These are phyloP conservation scores for Pentamera pediparva DNA, from an alignment of 53 echinoderm and acorn worm species.

Conservation along the genomic window DNA sequence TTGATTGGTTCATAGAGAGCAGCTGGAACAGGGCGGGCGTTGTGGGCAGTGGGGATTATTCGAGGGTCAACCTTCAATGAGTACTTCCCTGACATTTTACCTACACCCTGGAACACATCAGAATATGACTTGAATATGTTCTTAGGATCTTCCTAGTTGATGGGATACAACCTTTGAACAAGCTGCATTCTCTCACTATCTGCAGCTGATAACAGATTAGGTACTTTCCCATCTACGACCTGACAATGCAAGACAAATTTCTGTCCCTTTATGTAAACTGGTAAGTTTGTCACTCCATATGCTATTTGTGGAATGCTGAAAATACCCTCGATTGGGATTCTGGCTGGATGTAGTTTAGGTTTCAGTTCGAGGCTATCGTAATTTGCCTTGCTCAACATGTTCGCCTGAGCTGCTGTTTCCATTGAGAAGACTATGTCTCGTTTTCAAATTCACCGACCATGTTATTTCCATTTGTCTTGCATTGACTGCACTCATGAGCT, in stretches of 20 bases:
- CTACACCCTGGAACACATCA: not conserved
- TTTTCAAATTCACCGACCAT: not conserved
- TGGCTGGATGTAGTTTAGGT: not conserved
- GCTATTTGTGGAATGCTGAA: constrained; percentile 1
- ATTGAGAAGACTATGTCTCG: not conserved
- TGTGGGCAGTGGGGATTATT: not conserved
- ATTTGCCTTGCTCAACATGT: not conserved
- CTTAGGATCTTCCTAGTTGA: not conserved
- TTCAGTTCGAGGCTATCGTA: constrained; percentile 4
- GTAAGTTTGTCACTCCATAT: constrained; percentile 9
- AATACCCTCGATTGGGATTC: constrained; percentile 5
- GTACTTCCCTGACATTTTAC: not conserved
- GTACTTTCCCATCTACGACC: not conserved
- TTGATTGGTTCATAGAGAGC: not conserved
- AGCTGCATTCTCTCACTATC: constrained; percentile 4
- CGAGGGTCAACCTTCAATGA: not conserved
- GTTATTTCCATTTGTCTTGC: not conserved
- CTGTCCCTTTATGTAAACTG: not conserved
- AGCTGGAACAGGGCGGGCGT: not conserved
- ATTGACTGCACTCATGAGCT: constrained; percentile 2
- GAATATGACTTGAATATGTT: not conserved
- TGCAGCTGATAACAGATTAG: not conserved
- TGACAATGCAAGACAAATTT: constrained; percentile 2
- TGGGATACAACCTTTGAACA: not conserved
- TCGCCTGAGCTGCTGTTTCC: not conserved